Conservation (phyloP, 2,888 invertebrate species). For the Rhogogaster chlorosoma region DNA sequence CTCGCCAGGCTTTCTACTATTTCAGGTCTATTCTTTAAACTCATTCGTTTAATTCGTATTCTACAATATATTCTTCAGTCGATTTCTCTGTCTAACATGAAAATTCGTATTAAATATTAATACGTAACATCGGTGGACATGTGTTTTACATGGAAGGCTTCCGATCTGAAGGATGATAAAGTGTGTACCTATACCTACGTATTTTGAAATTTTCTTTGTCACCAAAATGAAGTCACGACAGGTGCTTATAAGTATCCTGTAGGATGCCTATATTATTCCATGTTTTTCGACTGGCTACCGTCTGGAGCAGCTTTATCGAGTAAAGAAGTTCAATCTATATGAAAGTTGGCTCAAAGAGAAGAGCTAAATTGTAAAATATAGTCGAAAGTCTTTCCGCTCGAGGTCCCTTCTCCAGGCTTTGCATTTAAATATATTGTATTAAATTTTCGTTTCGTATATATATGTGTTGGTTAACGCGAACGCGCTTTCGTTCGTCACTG, state of each 20-base stretch:
- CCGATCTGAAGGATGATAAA: background rate
- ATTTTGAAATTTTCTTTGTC: background rate
- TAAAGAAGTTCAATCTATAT: slow-evolving; percentile 18
- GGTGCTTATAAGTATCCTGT: slow-evolving; percentile 8
- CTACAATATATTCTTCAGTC: background rate
- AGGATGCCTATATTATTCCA: background rate
- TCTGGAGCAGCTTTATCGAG: background rate
- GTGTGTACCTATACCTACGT: background rate
- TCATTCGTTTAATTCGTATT: background rate
- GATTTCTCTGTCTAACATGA: background rate
- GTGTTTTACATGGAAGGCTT: background rate
- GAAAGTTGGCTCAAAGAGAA: background rate
- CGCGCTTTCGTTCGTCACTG: background rate
- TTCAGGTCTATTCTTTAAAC: background rate
- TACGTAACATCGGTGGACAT: background rate
- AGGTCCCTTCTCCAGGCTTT: background rate
- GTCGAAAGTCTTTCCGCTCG: background rate
- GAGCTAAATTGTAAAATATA: slow-evolving; percentile 33
- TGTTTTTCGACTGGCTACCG: slow-evolving; percentile 1
- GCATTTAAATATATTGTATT: slow-evolving; percentile 42
- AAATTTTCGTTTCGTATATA: slow-evolving; percentile 25
- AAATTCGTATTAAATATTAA: background rate
- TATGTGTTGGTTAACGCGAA: background rate
- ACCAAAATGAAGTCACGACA: slow-evolving; percentile 7
- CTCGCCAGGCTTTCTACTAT: background rate